Evolutionary conservation across 2,888 invertebrate species (phyloP).

Genomic region (Pristionchus entomophagus): DNA sequence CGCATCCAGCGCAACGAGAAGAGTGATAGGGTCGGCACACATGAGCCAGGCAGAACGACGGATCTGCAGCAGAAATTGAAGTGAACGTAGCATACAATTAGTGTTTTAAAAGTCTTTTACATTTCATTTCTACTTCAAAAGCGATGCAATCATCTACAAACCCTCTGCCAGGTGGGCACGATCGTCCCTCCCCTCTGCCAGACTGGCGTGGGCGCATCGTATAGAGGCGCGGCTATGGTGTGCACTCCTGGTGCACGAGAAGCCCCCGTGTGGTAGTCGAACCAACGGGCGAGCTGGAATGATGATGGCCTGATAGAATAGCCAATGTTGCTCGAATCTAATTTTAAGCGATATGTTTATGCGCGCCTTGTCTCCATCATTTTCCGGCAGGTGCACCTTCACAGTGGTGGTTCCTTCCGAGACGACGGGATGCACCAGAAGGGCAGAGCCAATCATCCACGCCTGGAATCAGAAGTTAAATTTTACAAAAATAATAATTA

Average conservation of each 20-base stretch:
- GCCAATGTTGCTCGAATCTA: too few species aligned
- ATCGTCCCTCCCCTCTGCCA: conserved; percentile 93
- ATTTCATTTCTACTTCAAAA: neutral
- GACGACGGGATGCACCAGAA: conserved; percentile 89
- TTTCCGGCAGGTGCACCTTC: conserved; percentile 89
- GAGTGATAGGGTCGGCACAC: conserved; percentile 89
- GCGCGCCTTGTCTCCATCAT: conserved; percentile 68
- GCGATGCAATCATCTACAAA: conserved; percentile 76
- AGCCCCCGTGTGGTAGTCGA: conserved; percentile 61
- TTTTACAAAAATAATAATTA: neutral
- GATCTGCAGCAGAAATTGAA: too few species aligned
- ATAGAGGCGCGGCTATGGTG: conserved; percentile 59
- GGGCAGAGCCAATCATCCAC: conserved; percentile 82
- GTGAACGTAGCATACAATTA: too few species aligned
- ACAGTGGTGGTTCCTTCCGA: conserved; percentile 86
- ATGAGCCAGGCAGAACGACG: conserved; percentile 48
- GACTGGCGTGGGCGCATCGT: conserved; percentile 81
- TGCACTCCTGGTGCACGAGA: conserved; percentile 52
- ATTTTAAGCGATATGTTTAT: neutral
- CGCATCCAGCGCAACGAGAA: conserved; percentile 87
- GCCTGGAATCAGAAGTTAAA: conserved; percentile 59
- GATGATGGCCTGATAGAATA: too few species aligned
- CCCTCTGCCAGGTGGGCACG: conserved; percentile 89
- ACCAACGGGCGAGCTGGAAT: conserved; percentile 59
- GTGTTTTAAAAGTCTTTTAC: too few species aligned